Base-by-base conservation (phyloP, 2,113 vertebrate species). In the Varanus salvator region DNA sequence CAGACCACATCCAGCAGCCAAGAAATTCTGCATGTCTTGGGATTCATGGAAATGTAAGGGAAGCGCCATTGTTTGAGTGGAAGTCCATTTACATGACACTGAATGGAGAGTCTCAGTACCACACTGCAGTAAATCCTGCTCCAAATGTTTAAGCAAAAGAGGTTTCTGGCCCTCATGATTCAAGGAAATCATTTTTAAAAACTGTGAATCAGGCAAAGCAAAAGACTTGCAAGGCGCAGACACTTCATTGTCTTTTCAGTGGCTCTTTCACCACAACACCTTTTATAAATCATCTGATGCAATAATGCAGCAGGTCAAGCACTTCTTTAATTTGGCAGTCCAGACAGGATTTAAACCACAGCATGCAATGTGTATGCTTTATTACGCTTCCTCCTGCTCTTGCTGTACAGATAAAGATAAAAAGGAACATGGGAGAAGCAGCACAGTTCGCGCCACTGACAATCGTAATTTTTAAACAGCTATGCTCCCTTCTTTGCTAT, bases 391-490 rank as follows among this genome's bases (percentile, higher is more conserved):
- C 31, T 77, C 64, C 25, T 6, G 52, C 44, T 21, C 78, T 66
- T 64, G n/a, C 21, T 14, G 2, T 48, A 80, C 75, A 75, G 38
- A 82, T 76, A 86, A 89, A 86, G 75, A 34, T 68, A 74, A 81
- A 50, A 85, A 71, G 29, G n/a, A 84, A 80, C 90, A 52, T 0
- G 27, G 15, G 27, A 6, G 80, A 48, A 80, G 54, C 12, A 80
- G 44, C 31, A 57, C 17, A 82, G 52, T 82, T 88, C 50, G 17
- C 38, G 29, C 50, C 76, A 91, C 0, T 85, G 74, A 52, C 23
- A 84, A 77, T 52, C 60, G 23, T 29, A 88, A 57, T 74, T 88
- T 88, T 88, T 57, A 60, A 90, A 80, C 64, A 74, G 60, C 82
- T 80, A 69, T 71, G 14, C 38, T 31, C 21, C 69, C 84, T 81